phyloP scores from a whole-genome alignment of 2,113 vertebrate species.

The Muntiacus muntjak region DNA sequence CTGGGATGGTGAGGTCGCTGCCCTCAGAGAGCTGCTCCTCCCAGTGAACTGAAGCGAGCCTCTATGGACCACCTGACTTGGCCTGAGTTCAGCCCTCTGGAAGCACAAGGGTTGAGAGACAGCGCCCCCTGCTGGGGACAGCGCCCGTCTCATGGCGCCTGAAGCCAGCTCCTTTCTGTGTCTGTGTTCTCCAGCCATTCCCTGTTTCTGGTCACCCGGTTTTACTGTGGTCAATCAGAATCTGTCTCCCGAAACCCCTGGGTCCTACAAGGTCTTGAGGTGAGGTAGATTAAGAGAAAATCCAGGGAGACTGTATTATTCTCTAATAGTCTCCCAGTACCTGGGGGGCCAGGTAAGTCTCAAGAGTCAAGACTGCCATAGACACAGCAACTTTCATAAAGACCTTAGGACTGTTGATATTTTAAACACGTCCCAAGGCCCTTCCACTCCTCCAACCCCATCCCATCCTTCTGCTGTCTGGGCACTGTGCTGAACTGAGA shows the following conservation, averaged over 20 bases:
- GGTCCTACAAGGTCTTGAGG: neutral
- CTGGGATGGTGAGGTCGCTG: neutral
- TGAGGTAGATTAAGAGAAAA: neutral
- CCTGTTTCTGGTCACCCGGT: neutral
- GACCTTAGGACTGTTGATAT: neutral
- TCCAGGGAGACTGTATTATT: neutral
- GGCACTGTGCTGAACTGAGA: neutral
- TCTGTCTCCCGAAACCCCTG: neutral
- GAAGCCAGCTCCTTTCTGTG: neutral
- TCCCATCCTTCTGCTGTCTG: neutral
- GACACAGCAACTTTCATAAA: neutral
- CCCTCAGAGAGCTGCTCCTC: neutral
- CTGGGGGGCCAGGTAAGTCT: neutral
- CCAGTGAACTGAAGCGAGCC: neutral
- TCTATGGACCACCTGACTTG: neutral
- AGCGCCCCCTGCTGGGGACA: neutral
- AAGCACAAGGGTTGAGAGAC: neutral
- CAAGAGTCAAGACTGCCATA: neutral
- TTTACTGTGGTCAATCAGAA: neutral
- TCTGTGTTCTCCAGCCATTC: neutral
- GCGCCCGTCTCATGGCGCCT: fast-evolving
- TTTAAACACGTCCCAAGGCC: neutral
- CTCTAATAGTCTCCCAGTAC: neutral
- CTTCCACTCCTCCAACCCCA: neutral
- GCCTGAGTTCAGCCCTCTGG: neutral